These are phyloP conservation scores for Trididemnum clinides DNA, from an alignment of 23 tunicate genomes.

Conservation along the genomic window DNA sequence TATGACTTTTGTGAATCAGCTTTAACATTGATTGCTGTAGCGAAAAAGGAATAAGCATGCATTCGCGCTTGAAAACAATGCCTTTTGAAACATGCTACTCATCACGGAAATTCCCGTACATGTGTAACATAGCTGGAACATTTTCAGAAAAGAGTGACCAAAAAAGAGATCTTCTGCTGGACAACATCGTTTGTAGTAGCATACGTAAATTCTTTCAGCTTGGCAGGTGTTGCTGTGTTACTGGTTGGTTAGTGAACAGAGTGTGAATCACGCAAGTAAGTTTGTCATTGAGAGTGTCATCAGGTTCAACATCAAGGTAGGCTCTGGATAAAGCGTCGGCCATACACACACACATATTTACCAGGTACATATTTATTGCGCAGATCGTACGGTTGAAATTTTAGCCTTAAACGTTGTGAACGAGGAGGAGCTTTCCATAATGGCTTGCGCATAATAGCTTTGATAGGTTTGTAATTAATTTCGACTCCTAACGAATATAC, in stretches of 20 bases:
- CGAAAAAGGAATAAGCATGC: constrained; percentile 1
- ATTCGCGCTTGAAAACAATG: constrained; percentile 4
- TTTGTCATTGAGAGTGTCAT: neutral
- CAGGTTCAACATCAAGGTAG: neutral
- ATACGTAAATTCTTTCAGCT: neutral
- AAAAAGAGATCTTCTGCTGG: neutral
- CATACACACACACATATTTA: constrained; percentile 23
- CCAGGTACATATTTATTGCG: constrained; percentile 10
- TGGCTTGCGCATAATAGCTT: constrained; percentile 27
- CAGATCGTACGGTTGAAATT: constrained; percentile 47
- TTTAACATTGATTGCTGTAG: neutral
- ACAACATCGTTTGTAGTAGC: neutral
- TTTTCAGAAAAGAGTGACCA: neutral
- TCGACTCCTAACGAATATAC: neutral
- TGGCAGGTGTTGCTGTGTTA: neutral
- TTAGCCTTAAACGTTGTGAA: constrained; percentile 43
- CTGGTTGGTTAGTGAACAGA: neutral
- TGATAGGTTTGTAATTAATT: constrained; percentile 53
- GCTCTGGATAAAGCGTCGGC: constrained; percentile 63
- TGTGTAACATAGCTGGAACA: neutral
- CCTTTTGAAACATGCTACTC: constrained; percentile 20
- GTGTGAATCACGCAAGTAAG: neutral
- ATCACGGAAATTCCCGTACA: constrained; percentile 37
- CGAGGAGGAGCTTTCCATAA: constrained; percentile 41
- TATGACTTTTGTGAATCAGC: constrained; percentile 30